Evolutionary conservation across 2,797 vertebrate species (phyloP).

Genomic region (Silurus lanzhouensis): DNA sequence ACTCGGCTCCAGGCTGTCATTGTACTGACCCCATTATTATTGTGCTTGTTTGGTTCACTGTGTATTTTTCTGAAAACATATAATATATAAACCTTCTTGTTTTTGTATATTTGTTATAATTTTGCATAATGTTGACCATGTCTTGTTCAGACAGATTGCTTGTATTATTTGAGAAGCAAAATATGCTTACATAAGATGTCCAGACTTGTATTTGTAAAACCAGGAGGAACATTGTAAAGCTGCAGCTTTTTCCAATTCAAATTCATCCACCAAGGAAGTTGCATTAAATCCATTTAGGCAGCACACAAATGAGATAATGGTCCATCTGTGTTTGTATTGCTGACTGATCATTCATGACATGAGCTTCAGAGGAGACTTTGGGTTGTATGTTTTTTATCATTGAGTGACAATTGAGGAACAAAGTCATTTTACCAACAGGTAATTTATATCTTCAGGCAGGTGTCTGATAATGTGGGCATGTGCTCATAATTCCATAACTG

Average conservation of each 20-base stretch:
- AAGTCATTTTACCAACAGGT: conserved; percentile 12
- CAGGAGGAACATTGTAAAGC: not conserved
- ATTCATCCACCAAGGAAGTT: not conserved
- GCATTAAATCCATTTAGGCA: not conserved
- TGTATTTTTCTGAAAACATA: not conserved
- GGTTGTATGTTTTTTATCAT: not conserved
- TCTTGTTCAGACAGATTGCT: not conserved
- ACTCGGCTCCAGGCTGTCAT: not conserved
- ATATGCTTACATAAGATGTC: not conserved
- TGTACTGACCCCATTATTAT: conserved; percentile 22
- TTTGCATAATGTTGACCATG: too few species aligned
- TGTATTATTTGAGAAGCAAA: not conserved
- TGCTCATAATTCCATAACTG: not conserved
- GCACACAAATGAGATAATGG: not conserved
- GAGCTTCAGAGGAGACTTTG: not conserved
- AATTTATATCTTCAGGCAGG: not conserved
- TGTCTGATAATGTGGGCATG: conserved; percentile 3
- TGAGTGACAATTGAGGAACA: not conserved
- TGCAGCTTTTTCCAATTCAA: not conserved
- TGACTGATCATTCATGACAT: not conserved
- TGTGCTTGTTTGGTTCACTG: not conserved
- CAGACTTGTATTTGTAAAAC: not conserved
- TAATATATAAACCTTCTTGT: too few species aligned
- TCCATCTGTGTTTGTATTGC: not conserved
- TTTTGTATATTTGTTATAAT: too few species aligned